These are phyloP conservation scores for Spilogale gracilis DNA, from an alignment of 2,113 vertebrate species.

Conservation along the genomic window DNA sequence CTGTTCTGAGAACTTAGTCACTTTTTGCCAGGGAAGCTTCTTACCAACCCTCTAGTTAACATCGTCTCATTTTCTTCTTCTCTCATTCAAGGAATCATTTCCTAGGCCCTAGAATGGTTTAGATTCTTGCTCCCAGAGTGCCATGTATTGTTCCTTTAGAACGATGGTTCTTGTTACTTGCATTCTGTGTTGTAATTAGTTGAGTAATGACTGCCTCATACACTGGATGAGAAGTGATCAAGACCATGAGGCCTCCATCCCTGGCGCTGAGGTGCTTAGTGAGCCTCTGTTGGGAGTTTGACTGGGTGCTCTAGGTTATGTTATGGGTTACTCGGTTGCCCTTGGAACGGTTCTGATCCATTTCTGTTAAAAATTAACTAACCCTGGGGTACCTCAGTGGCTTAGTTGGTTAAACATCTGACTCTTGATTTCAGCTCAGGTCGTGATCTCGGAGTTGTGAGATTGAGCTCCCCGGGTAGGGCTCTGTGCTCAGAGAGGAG, in stretches of 20 bases:
- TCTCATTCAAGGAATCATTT: neutral
- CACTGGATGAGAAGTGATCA: neutral
- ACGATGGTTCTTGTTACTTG: neutral
- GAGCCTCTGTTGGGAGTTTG: neutral
- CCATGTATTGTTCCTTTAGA: neutral
- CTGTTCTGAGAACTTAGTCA: neutral
- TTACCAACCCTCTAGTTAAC: neutral
- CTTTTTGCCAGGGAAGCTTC: neutral
- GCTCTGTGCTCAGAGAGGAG: neutral
- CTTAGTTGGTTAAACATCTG: neutral
- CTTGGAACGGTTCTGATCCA: neutral
- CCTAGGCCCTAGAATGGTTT: neutral
- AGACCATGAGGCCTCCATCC: neutral
- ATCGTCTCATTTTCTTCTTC: neutral
- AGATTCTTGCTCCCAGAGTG: fast-evolving
- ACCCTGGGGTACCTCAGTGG: neutral
- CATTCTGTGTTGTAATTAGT: neutral
- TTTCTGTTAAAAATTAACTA: neutral
- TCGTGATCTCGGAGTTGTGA: neutral
- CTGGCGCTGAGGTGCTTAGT: neutral
- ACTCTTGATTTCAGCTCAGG: neutral
- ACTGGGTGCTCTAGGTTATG: neutral
- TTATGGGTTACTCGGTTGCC: fast-evolving
- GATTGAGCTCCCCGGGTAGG: neutral
- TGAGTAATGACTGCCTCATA: neutral